Evolutionary conservation across 2,797 vertebrate genomes (phyloP).

Genomic region (Rhinella marina): DNA sequence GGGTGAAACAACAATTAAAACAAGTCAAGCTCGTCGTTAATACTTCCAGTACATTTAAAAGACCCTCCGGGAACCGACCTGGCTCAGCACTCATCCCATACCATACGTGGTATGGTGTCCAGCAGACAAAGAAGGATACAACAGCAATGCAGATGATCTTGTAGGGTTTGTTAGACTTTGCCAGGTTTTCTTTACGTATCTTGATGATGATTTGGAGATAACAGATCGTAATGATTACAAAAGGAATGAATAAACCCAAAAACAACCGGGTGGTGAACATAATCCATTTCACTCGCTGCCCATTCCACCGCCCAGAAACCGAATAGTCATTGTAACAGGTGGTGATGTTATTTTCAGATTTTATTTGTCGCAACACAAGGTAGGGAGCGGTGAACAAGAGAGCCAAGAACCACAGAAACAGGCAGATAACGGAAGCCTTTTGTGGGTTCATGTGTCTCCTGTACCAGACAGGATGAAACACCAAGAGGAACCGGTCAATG

Average conservation of each 20-base stretch:
- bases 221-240: conserved; percentile 21
- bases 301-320: background rate
- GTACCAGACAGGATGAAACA: conserved; percentile 64
- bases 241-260: conserved; percentile 46
- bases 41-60: background rate
- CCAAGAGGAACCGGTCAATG: conserved; percentile 65
- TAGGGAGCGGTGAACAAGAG: conserved; percentile 59
- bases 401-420: conserved; percentile 62
- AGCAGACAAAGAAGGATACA: conserved; percentile 41
- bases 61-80: background rate
- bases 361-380: conserved; percentile 63
- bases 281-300: background rate
- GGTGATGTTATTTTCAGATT: background rate
- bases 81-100: background rate
- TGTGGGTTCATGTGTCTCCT: conserved; percentile 60
- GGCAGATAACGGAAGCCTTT: conserved; percentile 53
- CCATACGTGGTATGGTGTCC: conserved; percentile 53
- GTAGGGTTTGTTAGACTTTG: conserved; percentile 38
- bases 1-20: conserved; percentile 49
- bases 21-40: background rate
- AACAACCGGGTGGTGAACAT: background rate
- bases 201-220: conserved; percentile 11
- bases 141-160: conserved; percentile 5
- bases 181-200: conserved; percentile 38
- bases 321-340: conserved; percentile 14